Percentiles rank a stretch among this genome's conserved stretches.
Conservation (phyloP, 2,888 invertebrate genomes). For the Craniophora ligustri region DNA sequence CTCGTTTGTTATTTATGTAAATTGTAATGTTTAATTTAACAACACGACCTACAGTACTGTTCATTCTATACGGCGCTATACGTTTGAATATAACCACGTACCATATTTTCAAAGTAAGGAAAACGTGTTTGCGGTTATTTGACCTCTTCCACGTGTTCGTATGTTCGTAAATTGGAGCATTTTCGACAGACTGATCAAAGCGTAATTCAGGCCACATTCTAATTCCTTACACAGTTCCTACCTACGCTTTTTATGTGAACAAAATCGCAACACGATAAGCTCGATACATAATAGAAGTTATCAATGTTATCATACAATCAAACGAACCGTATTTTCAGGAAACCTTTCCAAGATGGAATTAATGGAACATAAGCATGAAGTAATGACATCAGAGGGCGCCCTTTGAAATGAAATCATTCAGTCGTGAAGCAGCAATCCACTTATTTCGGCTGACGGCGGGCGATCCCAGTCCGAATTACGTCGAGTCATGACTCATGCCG, state of each 20-base stretch:
- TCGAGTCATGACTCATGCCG: slow-evolving; percentile 76
- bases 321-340: slow-evolving; percentile 27
- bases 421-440: slow-evolving; percentile 83
- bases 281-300: slow-evolving; percentile 26
- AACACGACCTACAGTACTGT: not conserved
- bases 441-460: slow-evolving; percentile 82
- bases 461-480: slow-evolving; percentile 73
- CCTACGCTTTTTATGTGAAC: slow-evolving; percentile 41
- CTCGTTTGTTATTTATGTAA: not conserved
- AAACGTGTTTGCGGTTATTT: slow-evolving; percentile 4
- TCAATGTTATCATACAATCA: slow-evolving; percentile 34
- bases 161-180: slow-evolving; percentile 58
- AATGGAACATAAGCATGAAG: slow-evolving; percentile 61
- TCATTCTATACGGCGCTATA: not conserved
- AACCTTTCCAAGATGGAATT: slow-evolving; percentile 32
- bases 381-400: slow-evolving; percentile 71
- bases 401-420: slow-evolving; percentile 78
- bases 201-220: slow-evolving; percentile 72
- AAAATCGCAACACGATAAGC: slow-evolving; percentile 37
- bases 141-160: slow-evolving; percentile 42
- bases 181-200: slow-evolving; percentile 70
- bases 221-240: too few relatives aligned
- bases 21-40: not conserved
- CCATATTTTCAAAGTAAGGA: not conserved
- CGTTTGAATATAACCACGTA: not conserved